Evolutionary conservation across 1,140 invertebrate species (phyloP).

Genomic region (Holotrichia oblita): DNA sequence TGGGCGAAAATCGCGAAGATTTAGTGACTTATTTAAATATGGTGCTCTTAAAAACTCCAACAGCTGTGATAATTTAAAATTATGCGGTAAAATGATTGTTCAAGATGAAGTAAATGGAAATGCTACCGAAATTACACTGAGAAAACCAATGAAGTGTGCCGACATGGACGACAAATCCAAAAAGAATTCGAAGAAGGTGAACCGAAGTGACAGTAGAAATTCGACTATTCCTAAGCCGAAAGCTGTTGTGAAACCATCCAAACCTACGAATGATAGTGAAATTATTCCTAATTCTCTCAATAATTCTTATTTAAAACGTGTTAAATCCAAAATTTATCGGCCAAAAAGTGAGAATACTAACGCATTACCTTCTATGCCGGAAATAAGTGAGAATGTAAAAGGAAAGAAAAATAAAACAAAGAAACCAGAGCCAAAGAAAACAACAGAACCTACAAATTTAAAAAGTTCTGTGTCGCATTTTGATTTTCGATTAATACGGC

Average conservation of each 20-base stretch:
- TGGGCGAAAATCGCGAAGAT: conserved; percentile 53
- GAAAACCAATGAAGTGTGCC: not conserved
- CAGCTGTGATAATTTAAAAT: conserved; percentile 42
- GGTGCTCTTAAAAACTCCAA: conserved; percentile 43
- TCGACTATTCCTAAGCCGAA: not conserved
- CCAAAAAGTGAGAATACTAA: conserved; percentile 52
- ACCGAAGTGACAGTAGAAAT: conserved; percentile 23
- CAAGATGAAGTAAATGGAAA: conserved; percentile 22
- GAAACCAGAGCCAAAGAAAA: conserved; percentile 47
- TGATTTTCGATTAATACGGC: conserved; percentile 56
- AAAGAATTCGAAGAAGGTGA: conserved; percentile 14
- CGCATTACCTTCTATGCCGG: conserved; percentile 46
- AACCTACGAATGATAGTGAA: not conserved
- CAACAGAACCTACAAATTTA: conserved; percentile 45
- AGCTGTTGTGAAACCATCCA: not conserved
- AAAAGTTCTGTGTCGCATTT: conserved; percentile 52
- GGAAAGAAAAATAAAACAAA: conserved; percentile 54
- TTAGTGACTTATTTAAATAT: conserved; percentile 57
- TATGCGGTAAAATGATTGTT: conserved; percentile 22
- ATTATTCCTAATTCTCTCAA: conserved; percentile 16
- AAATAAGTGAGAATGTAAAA: conserved; percentile 51
- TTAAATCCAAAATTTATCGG: conserved; percentile 59
- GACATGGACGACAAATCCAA: conserved; percentile 24
- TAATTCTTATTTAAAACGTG: conserved; percentile 58
- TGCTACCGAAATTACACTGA: conserved; percentile 8